Percentiles rank a stretch among this genome's conserved stretches.
These are phyloP conservation scores for Xyrichtys novacula DNA, from an alignment of 2,797 vertebrate species.

Conservation along the genomic window DNA sequence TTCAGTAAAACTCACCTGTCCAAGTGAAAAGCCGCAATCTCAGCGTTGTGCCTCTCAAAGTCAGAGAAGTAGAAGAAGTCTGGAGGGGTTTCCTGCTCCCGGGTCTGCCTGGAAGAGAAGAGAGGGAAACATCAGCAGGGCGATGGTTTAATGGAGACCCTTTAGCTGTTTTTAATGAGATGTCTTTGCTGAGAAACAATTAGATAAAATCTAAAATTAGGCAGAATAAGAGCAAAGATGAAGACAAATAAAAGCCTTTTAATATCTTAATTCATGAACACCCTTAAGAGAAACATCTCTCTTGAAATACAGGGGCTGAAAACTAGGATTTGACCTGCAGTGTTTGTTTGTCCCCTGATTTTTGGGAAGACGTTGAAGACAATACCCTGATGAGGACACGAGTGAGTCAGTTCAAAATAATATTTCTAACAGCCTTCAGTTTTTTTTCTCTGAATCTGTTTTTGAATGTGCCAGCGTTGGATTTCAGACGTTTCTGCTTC, in stretches of 20 bases:
- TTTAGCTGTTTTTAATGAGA: neutral
- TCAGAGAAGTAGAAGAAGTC: slow-evolving; percentile 99
- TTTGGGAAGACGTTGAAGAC: neutral
- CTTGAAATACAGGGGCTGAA: neutral
- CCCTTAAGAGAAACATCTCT: neutral
- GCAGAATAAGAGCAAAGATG: too few species aligned
- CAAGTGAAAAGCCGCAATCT: slow-evolving; percentile 96
- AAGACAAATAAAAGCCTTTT: too few species aligned
- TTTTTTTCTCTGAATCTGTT: neutral
- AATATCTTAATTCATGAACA: neutral
- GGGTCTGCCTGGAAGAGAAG: slow-evolving; percentile 88
- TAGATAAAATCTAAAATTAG: too few species aligned
- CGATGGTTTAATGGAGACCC: neutral
- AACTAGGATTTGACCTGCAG: neutral
- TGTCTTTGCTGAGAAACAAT: too few species aligned
- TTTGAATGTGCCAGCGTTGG: neutral
- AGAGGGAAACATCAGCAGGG: neutral
- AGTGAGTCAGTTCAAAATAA: neutral
- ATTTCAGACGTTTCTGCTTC: slow-evolving; percentile 16
- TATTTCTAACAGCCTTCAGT: neutral
- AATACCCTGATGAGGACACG: neutral
- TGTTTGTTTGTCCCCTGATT: too few species aligned
- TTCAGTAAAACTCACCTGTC: slow-evolving; percentile 88
- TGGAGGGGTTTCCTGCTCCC: slow-evolving; percentile 95
- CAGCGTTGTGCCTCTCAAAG: slow-evolving; percentile 96